Evolutionary conservation across 2,888 invertebrate genomes (phyloP), one percentile per base, ranked within the genome.

Genomic region (Oxycera nigricornis): DNA sequence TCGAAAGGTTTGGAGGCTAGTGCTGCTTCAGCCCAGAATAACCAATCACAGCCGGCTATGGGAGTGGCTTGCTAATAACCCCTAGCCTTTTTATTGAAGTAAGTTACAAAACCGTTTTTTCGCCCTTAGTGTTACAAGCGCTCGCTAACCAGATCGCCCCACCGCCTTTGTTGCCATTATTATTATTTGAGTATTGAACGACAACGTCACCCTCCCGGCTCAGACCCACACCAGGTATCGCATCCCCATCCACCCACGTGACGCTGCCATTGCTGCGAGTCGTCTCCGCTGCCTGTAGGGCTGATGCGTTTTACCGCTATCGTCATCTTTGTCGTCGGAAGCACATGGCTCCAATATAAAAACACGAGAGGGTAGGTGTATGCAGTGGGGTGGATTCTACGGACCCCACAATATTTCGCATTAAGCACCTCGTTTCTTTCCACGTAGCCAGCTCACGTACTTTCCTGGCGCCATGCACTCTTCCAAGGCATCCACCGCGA

Each of bases 31-130:
- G 74, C 24, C 11, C 30, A 67, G 70, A 52, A 70, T 65, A 59
- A 77, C 77, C 77, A 77, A 77, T 77, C 77, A 77, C 74, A 77
- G 73, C 35, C 59, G 57, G 62, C 73, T 65, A 65, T 74, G 73
- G 77, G 77, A 74, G 77, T 77, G 77, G 77, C 73, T 41, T 77
- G 62, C 72, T 72, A 74, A 52, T 73, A 75, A 73, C 73, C 77
- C 75, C 75, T 62, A 24, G 73, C 50, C 62, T 14, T 70, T 65
- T 30, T 41, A 26, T 22, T 24, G 55, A 46, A 61, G 31, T 31
- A 68, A 68, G 50, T 46, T 68, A 68, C 70, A 52, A 52, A 55
- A 26, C 20, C 52, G 35, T 65, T 65, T 65, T 65, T 65, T 65
- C 65, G 41, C 65, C 65, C 65, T n/a, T 0, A 30, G 55, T 14